Evolutionary conservation across 2,888 invertebrate genomes (phyloP).

Genomic region (Auanema sp.): DNA sequence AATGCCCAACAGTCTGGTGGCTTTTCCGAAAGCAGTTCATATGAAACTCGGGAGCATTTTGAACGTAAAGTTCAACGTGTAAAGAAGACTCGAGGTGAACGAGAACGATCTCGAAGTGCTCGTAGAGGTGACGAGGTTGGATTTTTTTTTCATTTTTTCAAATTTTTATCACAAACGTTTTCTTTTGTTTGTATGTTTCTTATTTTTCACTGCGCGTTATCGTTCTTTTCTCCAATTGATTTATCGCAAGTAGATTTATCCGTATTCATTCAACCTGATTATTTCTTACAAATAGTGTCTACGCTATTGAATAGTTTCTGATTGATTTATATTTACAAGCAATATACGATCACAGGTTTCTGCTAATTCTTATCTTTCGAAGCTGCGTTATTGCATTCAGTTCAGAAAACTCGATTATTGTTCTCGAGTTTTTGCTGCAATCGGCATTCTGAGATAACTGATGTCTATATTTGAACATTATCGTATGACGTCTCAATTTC

Average conservation of each 20-base stretch:
- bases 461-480: too few relatives aligned
- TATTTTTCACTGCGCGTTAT: neutral
- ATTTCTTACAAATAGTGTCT: too few relatives aligned
- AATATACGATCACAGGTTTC: too few relatives aligned
- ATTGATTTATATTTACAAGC: too few relatives aligned
- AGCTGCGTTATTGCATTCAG: too few relatives aligned
- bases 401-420: too few relatives aligned
- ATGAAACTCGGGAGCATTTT: slow-evolving; percentile 63
- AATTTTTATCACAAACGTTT: neutral
- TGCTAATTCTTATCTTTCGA: too few relatives aligned
- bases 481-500: too few relatives aligned
- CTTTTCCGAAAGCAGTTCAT: slow-evolving; percentile 60
- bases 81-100: slow-evolving; percentile 57
- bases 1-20: slow-evolving; percentile 42
- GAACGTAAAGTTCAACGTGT: slow-evolving; percentile 61
- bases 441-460: too few relatives aligned
- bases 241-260: neutral
- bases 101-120: slow-evolving; percentile 44
- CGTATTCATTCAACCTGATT: too few relatives aligned
- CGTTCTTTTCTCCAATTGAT: neutral
- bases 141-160: slow-evolving; percentile 1
- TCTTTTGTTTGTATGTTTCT: slow-evolving; percentile 6
- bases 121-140: slow-evolving; percentile 43
- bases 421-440: too few relatives aligned
- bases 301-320: too few relatives aligned